Base-by-base conservation (phyloP, 1,140 invertebrate genomes). In the Neocloeon triangulifer region DNA sequence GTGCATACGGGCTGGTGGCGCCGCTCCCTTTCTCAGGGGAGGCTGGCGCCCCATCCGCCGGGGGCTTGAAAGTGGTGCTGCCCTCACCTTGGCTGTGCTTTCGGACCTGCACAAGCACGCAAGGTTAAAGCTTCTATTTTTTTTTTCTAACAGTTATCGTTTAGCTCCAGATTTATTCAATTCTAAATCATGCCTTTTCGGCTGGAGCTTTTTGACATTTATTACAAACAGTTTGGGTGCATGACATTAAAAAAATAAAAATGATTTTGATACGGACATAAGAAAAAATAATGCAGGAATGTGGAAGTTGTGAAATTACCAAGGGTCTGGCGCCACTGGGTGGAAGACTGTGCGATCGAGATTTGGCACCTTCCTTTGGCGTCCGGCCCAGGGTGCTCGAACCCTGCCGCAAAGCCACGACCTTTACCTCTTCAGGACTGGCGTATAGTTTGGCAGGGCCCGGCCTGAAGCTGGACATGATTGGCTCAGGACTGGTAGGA, bases 381-480 rank as follows among this genome's bases (percentile, higher is more conserved):
- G 22, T 23, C 10, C 27, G 8, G 2, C 27, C 14, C 13, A 29
- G 8, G 19, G 27, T 29, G 10, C 8, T 9, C 5, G 15, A 14
- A 3, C 14, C 10, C 8, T 23, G 22, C 34, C 75, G 61, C 46
- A 77, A 84, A 3, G 73, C 79, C 12, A 85, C 73, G 16, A 67
- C 67, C 42, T 74, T 77, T 39, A 81, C 63, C 46, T 80, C 79
- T 44, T 79, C 71, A 6, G 82, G 81, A 21, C 76, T 78, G 5
- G 81, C 82, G 51, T 88, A 88, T 20, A 88, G 54, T 49, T 86
- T 86, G 32, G 81, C 80, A 39, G 76, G 71, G 22, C 70, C 62
- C 0, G 84, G 84, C 38, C 73, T 69, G 54, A 88, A 88, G 41
- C 78, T 81, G 7, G 79, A 85, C 57, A 79, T 72, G 19, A 77